Evolutionary conservation across 2,797 vertebrate species (phyloP).

Genomic region (Monodelphis domestica): DNA sequence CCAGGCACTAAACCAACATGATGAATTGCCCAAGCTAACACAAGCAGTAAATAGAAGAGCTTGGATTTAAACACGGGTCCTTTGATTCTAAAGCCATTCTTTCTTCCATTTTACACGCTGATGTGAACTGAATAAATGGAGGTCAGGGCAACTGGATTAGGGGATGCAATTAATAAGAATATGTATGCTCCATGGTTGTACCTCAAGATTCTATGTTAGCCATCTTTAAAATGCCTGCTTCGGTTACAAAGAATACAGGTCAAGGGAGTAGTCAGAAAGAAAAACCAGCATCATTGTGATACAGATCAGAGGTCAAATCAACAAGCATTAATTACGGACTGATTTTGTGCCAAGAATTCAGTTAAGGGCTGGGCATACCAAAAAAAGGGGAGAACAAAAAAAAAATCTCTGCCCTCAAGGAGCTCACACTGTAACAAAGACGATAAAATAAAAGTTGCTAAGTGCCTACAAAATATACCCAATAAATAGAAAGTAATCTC

Average conservation of each 20-base stretch:
- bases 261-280: neutral
- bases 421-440: neutral
- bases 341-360: neutral
- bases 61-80: neutral
- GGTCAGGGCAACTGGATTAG: neutral
- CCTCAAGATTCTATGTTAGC: neutral
- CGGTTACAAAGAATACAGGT: neutral
- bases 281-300: neutral
- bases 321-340: neutral
- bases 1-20: neutral
- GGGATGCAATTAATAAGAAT: conserved; percentile 11
- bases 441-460: neutral
- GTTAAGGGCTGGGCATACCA: neutral
- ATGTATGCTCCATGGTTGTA: conserved; percentile 5
- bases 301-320: neutral
- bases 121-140: neutral
- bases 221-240: neutral
- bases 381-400: neutral
- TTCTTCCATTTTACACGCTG: neutral
- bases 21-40: neutral
- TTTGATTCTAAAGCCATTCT: neutral
- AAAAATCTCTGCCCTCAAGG: neutral
- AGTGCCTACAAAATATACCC: neutral
- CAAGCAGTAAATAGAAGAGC: neutral
- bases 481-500: neutral